Conservation (phyloP, 2,113 vertebrate genomes). For the Ceratotherium simum region DNA sequence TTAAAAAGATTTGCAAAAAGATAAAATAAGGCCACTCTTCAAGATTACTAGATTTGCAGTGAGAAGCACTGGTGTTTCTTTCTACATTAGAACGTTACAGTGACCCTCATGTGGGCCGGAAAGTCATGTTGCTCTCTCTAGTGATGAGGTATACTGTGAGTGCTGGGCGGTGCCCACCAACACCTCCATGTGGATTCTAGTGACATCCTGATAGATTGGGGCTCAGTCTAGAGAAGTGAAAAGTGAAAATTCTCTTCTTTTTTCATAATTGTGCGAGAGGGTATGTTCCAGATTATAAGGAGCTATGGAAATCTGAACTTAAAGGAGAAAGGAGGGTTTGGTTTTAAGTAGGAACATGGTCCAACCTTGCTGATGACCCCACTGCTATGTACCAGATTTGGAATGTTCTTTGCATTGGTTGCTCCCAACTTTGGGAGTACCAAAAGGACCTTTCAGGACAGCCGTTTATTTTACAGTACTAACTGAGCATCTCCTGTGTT, state of each 20-base stretch:
- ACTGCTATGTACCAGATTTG: background rate
- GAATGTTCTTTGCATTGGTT: background rate
- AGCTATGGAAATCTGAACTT: background rate
- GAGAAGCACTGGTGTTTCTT: background rate
- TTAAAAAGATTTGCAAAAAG: slow-evolving; percentile 14
- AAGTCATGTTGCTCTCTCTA: background rate
- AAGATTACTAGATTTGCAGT: background rate
- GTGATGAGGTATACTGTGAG: background rate
- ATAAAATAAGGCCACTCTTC: background rate
- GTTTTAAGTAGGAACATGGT: background rate
- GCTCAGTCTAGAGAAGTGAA: background rate
- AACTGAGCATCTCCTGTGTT: background rate
- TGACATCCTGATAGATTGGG: background rate
- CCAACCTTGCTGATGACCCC: background rate
- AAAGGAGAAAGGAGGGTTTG: background rate
- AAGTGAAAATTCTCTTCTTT: slow-evolving; percentile 5
- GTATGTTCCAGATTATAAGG: background rate
- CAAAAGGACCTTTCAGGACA: background rate
- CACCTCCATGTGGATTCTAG: background rate
- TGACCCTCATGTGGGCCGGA: background rate
- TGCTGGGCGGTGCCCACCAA: too few relatives aligned
- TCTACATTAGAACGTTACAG: background rate
- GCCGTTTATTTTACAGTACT: background rate
- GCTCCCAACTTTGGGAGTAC: background rate
- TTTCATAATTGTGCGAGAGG: background rate